Percentiles rank a stretch among this genome's conserved stretches.
These are phyloP conservation scores for Aphaenogaster ashmeadi DNA, from an alignment of 1,140 invertebrate genomes.

Conservation along the genomic window DNA sequence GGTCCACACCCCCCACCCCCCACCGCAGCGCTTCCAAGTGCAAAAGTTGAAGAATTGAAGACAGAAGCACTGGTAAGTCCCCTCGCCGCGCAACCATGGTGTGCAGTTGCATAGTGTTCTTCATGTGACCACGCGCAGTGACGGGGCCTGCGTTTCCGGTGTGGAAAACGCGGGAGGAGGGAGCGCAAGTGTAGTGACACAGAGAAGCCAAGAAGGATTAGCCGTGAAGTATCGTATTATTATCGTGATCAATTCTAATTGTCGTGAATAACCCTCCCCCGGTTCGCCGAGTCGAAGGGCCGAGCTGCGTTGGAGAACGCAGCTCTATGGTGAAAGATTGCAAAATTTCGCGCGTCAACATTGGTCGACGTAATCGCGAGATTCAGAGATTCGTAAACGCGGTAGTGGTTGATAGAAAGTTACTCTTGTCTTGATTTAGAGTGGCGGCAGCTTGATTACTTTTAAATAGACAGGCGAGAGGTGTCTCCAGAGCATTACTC, in stretches of 20 bases:
- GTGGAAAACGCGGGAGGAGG: not conserved
- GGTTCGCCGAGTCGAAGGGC: not conserved
- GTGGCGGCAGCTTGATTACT: not conserved
- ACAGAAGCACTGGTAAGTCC: conserved; percentile 69
- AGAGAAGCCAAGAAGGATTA: conserved; percentile 59
- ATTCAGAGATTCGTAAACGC: not conserved
- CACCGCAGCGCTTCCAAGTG: conserved; percentile 20
- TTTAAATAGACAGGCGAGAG: not conserved
- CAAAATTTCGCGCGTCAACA: conserved; percentile 6
- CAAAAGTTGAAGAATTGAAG: conserved; percentile 32
- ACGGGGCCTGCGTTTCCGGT: conserved; percentile 38
- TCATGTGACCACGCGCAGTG: conserved; percentile 65
- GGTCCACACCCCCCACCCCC: conserved; percentile 43
- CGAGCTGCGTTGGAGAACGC: conserved; percentile 3
- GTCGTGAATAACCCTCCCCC: conserved; percentile 3
- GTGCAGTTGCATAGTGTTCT: conserved; percentile 66
- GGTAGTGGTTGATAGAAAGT: not conserved
- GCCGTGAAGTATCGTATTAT: conserved; percentile 25
- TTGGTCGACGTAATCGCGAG: not conserved
- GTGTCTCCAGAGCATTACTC: not conserved
- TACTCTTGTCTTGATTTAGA: not conserved
- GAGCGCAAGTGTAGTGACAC: conserved; percentile 61
- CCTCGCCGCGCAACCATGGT: conserved; percentile 33
- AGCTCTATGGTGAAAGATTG: conserved; percentile 15
- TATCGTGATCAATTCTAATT: conserved; percentile 14